A percentile compares a stretch with the other conserved stretches of the same genome.
These are phyloP conservation scores for Crotalus helleri DNA, from an alignment of 2,113 vertebrate genomes.

Conservation along the genomic window DNA sequence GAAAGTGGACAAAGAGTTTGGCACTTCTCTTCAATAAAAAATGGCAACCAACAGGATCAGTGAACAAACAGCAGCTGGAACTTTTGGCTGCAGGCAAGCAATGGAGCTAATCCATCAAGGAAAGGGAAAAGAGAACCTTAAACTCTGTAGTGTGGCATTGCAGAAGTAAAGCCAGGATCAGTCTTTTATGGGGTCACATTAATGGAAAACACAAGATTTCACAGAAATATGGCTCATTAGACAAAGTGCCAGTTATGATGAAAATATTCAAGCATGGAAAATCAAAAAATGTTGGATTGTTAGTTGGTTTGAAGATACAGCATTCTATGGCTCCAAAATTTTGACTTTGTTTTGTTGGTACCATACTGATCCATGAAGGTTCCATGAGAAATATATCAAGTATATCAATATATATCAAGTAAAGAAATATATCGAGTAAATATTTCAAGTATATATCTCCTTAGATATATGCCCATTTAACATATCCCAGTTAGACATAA, in stretches of 20 bases:
- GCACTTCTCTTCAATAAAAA: slow-evolving; percentile 59
- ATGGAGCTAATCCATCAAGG: slow-evolving; percentile 23
- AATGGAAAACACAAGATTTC: not conserved
- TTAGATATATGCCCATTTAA: not conserved
- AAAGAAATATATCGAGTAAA: not conserved
- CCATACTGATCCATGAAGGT: not conserved
- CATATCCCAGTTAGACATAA: not conserved
- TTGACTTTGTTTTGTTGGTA: not conserved
- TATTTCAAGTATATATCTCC: not conserved
- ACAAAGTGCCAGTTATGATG: not conserved
- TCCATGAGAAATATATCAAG: not conserved
- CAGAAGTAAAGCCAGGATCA: not conserved
- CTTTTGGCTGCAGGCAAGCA: not conserved
- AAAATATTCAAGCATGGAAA: not conserved
- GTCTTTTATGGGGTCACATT: not conserved
- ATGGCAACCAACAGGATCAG: slow-evolving; percentile 58
- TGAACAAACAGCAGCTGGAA: slow-evolving; percentile 53
- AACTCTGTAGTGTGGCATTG: not conserved
- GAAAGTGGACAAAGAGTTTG: slow-evolving; percentile 59
- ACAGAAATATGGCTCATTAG: not conserved
- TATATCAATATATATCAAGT: not conserved
- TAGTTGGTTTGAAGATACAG: not conserved
- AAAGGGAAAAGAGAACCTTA: not conserved
- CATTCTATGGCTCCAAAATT: not conserved
- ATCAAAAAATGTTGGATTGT: accelerated